Base-by-base conservation (phyloP, 2,113 vertebrate species). In the Dipodomys spectabilis region DNA sequence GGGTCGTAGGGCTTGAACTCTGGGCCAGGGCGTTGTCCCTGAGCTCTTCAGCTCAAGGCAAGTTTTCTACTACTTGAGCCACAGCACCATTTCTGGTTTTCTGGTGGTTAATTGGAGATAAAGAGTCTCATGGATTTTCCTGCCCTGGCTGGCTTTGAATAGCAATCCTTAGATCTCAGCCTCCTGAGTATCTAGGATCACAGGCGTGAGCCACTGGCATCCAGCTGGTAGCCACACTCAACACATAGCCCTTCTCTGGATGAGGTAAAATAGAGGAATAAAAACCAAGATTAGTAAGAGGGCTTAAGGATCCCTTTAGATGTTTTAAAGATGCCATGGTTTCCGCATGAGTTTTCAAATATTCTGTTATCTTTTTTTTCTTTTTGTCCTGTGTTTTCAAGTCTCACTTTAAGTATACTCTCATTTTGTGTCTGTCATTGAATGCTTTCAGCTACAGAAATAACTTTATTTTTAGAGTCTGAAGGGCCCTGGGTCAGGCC, bases 401-500 rank as follows among this genome's bases (percentile, higher is more conserved):
- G 19, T 18, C 15, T 53, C 82, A 27, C 20, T 60, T 81, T 30
- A 23, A 57, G 67, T 57, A 23, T 75, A 75, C 23, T 80, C 90
- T 83, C 92, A 73, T 93, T 92, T 74, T 82, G 28, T 60, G 22
- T 83, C 44, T 53, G 0, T 32, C 89, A 35, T 27, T 69, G 20
- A 75, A 75, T 65, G 1, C 2, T 64, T 92, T 91, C 7, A 30
- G 18, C 18, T 84, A 90, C 68, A 94, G 39, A 94, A 91, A 91
- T 71, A 77, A 68, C 30, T 91, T 84, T 45, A 60, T 20, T 87
- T 78, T 85, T 75, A 75, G 57, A 64, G 10, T 72, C 75, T 94
- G 71, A 3, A 86, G 86, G n/a, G 1, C 64, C 16, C 64, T 74
- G 15, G 7, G 11, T 64, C 68, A 25, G 39, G 19, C 13, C 72